A percentile compares a stretch with the other conserved stretches of the same genome.
phyloP scores from a whole-genome alignment of 2,888 invertebrate genomes.

The Hydrotaea diabolus region DNA sequence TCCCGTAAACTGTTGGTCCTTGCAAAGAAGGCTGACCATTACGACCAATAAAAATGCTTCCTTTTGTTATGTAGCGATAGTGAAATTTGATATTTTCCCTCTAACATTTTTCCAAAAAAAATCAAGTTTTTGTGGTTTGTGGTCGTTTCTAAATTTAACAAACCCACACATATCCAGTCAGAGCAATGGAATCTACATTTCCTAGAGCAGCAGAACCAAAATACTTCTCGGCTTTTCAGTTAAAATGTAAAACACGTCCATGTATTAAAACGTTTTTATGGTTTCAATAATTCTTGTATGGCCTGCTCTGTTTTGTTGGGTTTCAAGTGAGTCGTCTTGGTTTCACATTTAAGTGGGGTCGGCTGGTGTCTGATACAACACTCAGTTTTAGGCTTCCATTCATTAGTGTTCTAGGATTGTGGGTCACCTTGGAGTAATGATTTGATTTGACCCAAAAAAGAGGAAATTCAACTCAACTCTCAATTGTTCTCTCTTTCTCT shows the following conservation, averaged over 20 bases:
- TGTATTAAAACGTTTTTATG: slow-evolving; percentile 15
- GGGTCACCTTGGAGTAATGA: slow-evolving; percentile 57
- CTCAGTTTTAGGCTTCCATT: not conserved
- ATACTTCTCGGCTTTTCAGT: not conserved
- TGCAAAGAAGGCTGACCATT: slow-evolving; percentile 13
- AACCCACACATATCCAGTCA: not conserved
- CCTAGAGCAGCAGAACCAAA: not conserved
- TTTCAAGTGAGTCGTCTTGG: not conserved
- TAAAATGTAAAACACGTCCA: slow-evolving; percentile 25
- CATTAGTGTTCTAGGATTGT: slow-evolving; percentile 15
- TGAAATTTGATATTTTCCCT: slow-evolving; percentile 52
- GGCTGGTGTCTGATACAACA: no score
- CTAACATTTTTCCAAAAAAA: no score
- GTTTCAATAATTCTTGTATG: slow-evolving; percentile 18
- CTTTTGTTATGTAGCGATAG: not conserved
- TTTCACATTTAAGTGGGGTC: not conserved
- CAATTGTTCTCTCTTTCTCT: not conserved
- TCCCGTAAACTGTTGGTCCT: not conserved
- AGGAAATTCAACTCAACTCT: not conserved
- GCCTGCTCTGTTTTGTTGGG: not conserved
- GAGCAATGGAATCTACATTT: no score
- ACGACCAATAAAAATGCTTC: not conserved
- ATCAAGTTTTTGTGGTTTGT: not conserved
- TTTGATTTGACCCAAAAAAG: slow-evolving; percentile 51
- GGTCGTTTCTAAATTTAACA: not conserved